Base-by-base conservation (phyloP, 2,113 vertebrate species). In the Brachyhypopomus occidentalis region DNA sequence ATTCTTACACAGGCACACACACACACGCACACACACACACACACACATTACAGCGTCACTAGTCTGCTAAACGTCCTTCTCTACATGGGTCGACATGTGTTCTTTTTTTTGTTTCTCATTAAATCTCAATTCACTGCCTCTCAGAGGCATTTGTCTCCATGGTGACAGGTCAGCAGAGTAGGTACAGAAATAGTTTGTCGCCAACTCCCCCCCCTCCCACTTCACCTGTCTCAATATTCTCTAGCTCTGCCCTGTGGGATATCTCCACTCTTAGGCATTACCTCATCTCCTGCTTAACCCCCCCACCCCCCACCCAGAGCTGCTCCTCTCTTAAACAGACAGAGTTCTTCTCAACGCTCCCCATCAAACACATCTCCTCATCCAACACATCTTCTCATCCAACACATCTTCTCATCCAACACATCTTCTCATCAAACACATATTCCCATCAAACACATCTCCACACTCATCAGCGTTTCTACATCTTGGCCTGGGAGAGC, bases 101-200 rank as follows among this genome's bases (percentile, higher is more conserved):
- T 56, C 63, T 71, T 41, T 79, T 82, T 59, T 85, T 72, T 67
- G 62, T 25, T 84, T 82, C 30, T 84, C 48, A 82, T 85, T 79
- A 75, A 73, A 77, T 81, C 78, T 82, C 74, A 84, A 82, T 83
- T 72, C 62, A 12, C 70, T 23, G 30, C 77, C 84, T 77, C 81
- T 78, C 59, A 78, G 64, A 76, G 78, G 69, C 71, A 84, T 84
- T 75, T 48, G 85, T 84, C 70, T 82, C 83, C 80, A 87, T 79
- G 86, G 69, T 58, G 56, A 85, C 79, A 60, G 67, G 79, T 83
- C 86, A 82, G 63, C 34, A 9, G 70, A 77, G 63, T 64, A 72
- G 64, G 66, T 59, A 62, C 75, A 69, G 23, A 78, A 81, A 76
- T 77, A 85, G 71, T 73, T 81, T 75, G 45, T 64, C 11, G 60